Base-by-base conservation (phyloP, 2,113 vertebrate species). In the Xiphophorus hellerii region DNA sequence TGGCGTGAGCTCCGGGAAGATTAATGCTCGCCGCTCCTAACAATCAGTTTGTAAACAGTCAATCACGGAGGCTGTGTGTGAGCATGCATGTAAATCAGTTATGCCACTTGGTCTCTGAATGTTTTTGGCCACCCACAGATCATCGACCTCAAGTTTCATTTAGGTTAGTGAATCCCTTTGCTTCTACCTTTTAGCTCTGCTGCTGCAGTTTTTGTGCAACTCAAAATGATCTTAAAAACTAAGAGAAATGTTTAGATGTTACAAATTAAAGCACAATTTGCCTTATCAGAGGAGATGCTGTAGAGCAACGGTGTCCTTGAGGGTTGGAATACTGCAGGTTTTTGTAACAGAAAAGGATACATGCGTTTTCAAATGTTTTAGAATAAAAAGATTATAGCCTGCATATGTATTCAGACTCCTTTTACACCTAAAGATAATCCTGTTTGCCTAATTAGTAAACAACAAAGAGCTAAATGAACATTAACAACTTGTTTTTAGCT, bases 51-150 rank as follows among this genome's bases (percentile, higher is more conserved):
- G 91, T 91, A 91, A 92, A 93, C 92, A 87, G 83, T 83, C 78
- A 93, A 77, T 92, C 86, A 87, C 74, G 66, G 74, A 61, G 75
- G 79, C 25, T 39, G 51, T 63, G 61, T 68, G 35, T 28, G 72
- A 85, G 77, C 78, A 73, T 63, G 11, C 66, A 1, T 9, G 35
- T 64, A 12, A 83, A 72, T 87, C 87, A 88, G 81, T 82, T 88
- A 86, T 89, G 72, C 84, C 89, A 87, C 87, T 89, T 85, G 82
- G 74, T 74, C 85, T 82, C 74, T 75, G 90, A 82, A 76, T 25
- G 84, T 48, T 77, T 88, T 63, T 81, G 94, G 89, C 93, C 93
- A 93, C 91, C 94, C 93, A 93, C 86, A 28, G 71, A 71, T 81
- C 80, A 83, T 62, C 73, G 84, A 81, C 63, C 84, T 90, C 73